A percentile compares a stretch with the other conserved stretches of the same genome.
Evolutionary conservation across 2,113 vertebrate species (phyloP).

Genomic region (Ceyx margarethae): DNA sequence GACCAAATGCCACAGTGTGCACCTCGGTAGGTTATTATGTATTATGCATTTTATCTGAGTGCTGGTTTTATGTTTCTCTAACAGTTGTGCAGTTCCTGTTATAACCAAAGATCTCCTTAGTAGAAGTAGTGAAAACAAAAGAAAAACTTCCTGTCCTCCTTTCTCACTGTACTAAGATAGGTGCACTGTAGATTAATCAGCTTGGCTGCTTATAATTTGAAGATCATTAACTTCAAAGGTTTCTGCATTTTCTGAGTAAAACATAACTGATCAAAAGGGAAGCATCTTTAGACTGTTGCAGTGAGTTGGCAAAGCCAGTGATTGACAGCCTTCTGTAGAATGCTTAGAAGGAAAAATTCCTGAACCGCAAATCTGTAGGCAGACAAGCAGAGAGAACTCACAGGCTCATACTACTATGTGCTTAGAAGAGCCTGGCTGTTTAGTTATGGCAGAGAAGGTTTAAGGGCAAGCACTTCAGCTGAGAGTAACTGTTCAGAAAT

Average conservation of each 20-base stretch:
- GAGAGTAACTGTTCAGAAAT: background rate
- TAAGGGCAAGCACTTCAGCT: background rate
- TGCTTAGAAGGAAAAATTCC: background rate
- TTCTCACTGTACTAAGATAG: background rate
- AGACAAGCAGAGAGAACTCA: background rate
- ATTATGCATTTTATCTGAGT: background rate
- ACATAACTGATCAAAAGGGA: background rate
- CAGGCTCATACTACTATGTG: background rate
- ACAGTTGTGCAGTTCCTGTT: background rate
- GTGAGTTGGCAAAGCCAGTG: background rate
- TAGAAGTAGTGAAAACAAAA: background rate
- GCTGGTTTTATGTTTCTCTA: background rate
- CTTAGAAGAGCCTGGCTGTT: background rate
- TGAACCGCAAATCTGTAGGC: background rate
- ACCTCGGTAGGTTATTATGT: constrained; percentile 82
- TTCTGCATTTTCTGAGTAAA: background rate
- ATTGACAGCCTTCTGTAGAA: background rate
- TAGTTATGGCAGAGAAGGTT: background rate
- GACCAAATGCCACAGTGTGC: constrained; percentile 93
- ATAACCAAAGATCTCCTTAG: background rate
- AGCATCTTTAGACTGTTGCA: background rate
- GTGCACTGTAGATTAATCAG: background rate
- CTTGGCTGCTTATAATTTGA: background rate
- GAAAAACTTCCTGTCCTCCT: background rate
- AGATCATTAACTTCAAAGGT: background rate